Evolutionary conservation across 2,888 invertebrate species (phyloP).

Genomic region (Rhingia campestris): DNA sequence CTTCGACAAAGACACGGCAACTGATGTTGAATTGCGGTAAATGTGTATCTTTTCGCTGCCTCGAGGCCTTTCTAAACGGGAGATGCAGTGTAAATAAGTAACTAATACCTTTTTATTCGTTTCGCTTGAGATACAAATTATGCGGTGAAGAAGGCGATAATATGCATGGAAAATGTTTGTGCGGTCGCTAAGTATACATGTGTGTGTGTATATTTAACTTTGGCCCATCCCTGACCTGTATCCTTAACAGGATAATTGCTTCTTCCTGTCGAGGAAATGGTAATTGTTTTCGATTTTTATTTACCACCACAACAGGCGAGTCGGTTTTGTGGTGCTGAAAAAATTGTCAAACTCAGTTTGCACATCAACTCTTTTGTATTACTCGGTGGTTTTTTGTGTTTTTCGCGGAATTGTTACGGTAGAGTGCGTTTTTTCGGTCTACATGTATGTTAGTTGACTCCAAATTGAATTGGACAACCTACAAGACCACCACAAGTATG

Average conservation of each 20-base stretch:
- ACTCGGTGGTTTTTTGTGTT: constrained; percentile 4
- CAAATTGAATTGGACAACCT: constrained; percentile 23
- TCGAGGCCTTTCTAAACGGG: constrained; percentile 14
- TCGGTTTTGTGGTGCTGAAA: background rate
- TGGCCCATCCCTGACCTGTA: background rate
- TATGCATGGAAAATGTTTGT: constrained; percentile 21
- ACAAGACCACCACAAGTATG: constrained; percentile 1
- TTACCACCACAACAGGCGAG: background rate
- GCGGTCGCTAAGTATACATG: background rate
- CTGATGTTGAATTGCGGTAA: constrained; percentile 60
- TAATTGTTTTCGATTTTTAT: constrained; percentile 23
- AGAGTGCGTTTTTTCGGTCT: constrained; percentile 31
- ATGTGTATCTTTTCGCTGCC: background rate
- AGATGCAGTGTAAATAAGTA: constrained; percentile 34
- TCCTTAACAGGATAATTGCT: constrained; percentile 55
- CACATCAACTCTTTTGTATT: constrained; percentile 58
- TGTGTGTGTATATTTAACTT: background rate
- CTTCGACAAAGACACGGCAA: constrained; percentile 20
- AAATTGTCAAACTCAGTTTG: constrained; percentile 43
- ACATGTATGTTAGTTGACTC: constrained; percentile 6
- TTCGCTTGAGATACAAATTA: background rate
- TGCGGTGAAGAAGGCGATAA: constrained; percentile 7
- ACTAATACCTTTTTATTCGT: constrained; percentile 27
- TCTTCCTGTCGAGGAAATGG: constrained; percentile 57
- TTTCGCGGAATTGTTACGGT: constrained; percentile 9